Base-by-base conservation (phyloP, 2,888 invertebrate genomes). In the Hypsopygia costalis region DNA sequence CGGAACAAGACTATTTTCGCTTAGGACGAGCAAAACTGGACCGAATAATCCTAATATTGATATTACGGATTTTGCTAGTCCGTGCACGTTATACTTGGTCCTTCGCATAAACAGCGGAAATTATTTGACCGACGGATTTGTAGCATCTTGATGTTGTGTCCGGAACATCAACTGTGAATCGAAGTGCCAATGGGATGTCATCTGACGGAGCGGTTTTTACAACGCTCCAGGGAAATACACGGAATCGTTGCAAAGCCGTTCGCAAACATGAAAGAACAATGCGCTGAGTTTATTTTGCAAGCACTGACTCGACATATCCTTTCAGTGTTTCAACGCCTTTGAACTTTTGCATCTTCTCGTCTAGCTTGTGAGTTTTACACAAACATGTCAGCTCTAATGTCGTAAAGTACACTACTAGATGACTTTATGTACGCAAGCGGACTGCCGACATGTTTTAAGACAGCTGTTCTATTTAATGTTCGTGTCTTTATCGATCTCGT, bases 141-240 rank as follows among this genome's bases (percentile, higher is more conserved):
- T 60, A 4, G 16, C 16, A 49, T 49, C 53, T 56, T 62, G 52
- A 53, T 49, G 59, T 55, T 47, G 36, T 50, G 57, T 59, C 61
- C 53, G 58, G 59, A 46, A 58, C 70, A 77, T 81, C 78, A 69
- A 78, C 66, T 65, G 55, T 50, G 67, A 60, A 72, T 67, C 66
- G 68, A 77, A 80, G 68, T 71, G 61, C 64, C 68, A 68, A 65
- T 59, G 61, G 58, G 58, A 61, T 68, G 70, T 73, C 67, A 68
- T 65, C 72, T 68, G 72, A 74, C 74, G 55, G 62, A 67, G 64
- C 63, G 67, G 60, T 64, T 75, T 79, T 80, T 82, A 87, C 69
- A 69, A 65, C 73, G 73, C 87, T 78, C 86, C 35, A 44, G 86
- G 87, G 87, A 87, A 86, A 86, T 87, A 70, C 72, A 54, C 62